Base-by-base conservation (phyloP, 2,113 vertebrate species). In the Charadrius vociferus region DNA sequence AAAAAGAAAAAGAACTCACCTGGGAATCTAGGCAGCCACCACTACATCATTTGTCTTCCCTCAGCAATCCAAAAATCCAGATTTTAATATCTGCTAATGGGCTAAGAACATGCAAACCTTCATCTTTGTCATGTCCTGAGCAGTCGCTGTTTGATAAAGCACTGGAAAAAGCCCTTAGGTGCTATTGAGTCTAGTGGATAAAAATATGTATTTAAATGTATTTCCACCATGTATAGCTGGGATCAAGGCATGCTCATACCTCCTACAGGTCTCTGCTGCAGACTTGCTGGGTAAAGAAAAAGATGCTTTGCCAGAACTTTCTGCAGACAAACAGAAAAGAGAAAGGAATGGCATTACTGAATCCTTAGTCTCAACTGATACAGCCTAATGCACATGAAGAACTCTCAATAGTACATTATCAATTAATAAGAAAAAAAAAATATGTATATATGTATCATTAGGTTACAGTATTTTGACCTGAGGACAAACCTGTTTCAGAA, bases 41-140 rank as follows among this genome's bases (percentile, higher is more conserved):
- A 73, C 73, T 80, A n/a, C 13, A 61, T 80, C 24, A 82, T 93
- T 91, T 29, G 1, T 93, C 79, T 92, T 90, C 27, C 13, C 62
- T 82, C 39, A 73, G 24, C 34, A 61, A 59, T 21, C 10, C 7
- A 74, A 70, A 90, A 93, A 70, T 49, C 15, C 24, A 77, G 63
- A 66, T 83, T 93, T 95, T 81, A 81, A 24, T 90, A 41, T 53
- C 36, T 83, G 13, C 49, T 82, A 93, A 70, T 29, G 45, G 36
- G 36, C 27, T 96, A 65, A 93, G 49, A 92, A 49, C 79, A 73
- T 50, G 37, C 17, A 77, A 86, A 67, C 22, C 20, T 90, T 75
- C 34, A 77, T 94, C 53, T 88, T 49, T 78, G n/a, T 90, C 79
- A 53, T 73, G 41, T 66, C n/a, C 37, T 78, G 45, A 80, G 36